phyloP scores from a whole-genome alignment of 2,797 vertebrate genomes.

The Esox lucius region DNA sequence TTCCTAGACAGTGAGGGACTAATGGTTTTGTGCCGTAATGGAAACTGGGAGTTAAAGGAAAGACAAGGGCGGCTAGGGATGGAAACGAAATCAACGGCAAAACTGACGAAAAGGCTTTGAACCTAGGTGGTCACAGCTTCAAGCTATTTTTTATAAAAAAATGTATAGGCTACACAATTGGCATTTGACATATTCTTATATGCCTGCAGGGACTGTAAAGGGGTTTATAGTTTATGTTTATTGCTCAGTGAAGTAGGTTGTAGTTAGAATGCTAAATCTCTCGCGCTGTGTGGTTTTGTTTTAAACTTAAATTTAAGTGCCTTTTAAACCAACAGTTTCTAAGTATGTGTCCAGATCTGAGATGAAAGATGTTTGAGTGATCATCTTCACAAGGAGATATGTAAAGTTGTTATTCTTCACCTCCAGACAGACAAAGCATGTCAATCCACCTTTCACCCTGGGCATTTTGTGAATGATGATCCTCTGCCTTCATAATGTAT shows the following conservation, averaged over 20 bases:
- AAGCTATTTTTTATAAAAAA: background rate
- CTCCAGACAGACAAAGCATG: background rate
- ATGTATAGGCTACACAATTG: constrained; percentile 20
- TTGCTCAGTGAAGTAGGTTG: background rate
- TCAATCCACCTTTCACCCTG: background rate
- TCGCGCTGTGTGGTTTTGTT: background rate
- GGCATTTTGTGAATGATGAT: background rate
- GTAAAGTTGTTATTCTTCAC: background rate
- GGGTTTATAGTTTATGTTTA: constrained; percentile 14
- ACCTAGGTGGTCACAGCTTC: no score
- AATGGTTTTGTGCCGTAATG: no score
- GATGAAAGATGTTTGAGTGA: background rate
- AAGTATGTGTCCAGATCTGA: background rate
- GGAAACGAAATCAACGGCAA: no score
- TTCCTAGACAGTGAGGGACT: no score
- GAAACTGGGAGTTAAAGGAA: no score
- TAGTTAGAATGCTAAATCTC: background rate
- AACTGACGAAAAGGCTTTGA: no score
- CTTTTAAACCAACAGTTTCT: no score
- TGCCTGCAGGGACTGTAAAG: constrained; percentile 1
- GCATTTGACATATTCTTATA: constrained; percentile 43
- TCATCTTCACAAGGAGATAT: background rate
- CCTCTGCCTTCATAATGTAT: background rate
- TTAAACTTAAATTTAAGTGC: background rate
- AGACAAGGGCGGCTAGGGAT: no score